phyloP scores from a whole-genome alignment of 2,113 vertebrate genomes.

The Phrynosoma platyrhinos region DNA sequence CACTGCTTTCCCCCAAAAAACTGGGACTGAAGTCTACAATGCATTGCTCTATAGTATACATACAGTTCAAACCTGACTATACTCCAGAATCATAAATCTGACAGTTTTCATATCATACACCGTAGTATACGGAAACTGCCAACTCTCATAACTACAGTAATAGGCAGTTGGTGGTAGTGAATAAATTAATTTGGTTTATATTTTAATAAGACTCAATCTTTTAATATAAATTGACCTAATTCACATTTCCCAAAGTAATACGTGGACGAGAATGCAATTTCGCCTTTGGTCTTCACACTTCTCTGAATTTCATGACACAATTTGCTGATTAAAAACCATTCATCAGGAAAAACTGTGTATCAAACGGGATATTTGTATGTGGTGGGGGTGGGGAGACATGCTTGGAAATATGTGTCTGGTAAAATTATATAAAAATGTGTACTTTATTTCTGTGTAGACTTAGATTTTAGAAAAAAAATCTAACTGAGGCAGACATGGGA shows the following conservation, averaged over 20 bases:
- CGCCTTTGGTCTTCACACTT: neutral
- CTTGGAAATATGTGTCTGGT: neutral
- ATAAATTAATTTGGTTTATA: neutral
- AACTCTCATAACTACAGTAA: neutral
- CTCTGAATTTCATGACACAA: neutral
- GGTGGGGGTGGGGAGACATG: neutral
- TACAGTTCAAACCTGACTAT: too few relatives aligned
- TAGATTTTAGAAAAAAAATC: too few relatives aligned
- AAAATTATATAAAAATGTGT: neutral
- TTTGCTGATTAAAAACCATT: neutral
- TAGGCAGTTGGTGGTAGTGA: neutral
- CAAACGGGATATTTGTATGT: neutral
- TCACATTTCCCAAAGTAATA: neutral
- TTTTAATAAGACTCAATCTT: neutral
- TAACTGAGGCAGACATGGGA: too few relatives aligned
- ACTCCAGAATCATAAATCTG: neutral
- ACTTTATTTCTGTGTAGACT: too few relatives aligned
- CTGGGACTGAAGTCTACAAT: neutral
- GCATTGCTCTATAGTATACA: too few relatives aligned
- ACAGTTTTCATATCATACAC: neutral
- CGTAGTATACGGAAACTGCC: too few relatives aligned
- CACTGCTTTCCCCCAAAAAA: too few relatives aligned
- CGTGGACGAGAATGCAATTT: neutral
- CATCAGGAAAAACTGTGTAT: too few relatives aligned
- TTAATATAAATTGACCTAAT: neutral